Conservation (phyloP, 2,888 invertebrate genomes). For the Dasypolia templi region DNA sequence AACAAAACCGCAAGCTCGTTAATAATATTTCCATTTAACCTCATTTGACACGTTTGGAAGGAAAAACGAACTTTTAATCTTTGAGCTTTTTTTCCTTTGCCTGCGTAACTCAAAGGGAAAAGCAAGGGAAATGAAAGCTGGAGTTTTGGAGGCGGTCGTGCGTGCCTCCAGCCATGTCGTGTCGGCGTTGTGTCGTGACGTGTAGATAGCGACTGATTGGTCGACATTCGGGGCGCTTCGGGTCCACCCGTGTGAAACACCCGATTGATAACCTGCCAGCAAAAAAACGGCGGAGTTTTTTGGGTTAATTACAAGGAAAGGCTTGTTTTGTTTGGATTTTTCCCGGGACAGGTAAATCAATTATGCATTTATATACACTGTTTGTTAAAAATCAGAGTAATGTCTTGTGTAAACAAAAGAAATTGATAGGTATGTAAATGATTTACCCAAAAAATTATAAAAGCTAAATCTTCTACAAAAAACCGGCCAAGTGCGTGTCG, state of each 20-base stretch:
- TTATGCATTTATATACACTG: background rate
- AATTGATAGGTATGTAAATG: background rate
- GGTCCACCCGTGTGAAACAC: constrained; percentile 44
- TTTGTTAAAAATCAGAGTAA: background rate
- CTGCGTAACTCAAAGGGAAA: constrained; percentile 53
- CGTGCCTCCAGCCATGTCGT: constrained; percentile 42
- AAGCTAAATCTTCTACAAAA: too few relatives aligned
- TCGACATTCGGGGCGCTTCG: constrained; percentile 55
- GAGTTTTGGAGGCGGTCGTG: constrained; percentile 52
- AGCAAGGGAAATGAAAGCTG: constrained; percentile 37
- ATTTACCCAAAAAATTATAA: background rate
- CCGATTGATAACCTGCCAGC: constrained; percentile 65
- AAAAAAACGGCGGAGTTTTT: constrained; percentile 39
- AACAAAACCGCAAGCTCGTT: constrained; percentile 48
- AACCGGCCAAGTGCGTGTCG: too few relatives aligned
- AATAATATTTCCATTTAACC: constrained; percentile 57
- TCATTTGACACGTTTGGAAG: constrained; percentile 59
- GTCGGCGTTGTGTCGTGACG: constrained; percentile 55
- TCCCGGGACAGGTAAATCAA: background rate
- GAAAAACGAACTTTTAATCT: constrained; percentile 56
- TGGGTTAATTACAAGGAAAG: constrained; percentile 3
- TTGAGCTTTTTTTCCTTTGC: constrained; percentile 47
- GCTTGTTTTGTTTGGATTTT: constrained; percentile 1
- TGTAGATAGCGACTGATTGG: constrained; percentile 70
- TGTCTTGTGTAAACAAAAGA: background rate